Evolutionary conservation across 1,140 invertebrate genomes (phyloP).

Genomic region (Tetragnatha versicolor): DNA sequence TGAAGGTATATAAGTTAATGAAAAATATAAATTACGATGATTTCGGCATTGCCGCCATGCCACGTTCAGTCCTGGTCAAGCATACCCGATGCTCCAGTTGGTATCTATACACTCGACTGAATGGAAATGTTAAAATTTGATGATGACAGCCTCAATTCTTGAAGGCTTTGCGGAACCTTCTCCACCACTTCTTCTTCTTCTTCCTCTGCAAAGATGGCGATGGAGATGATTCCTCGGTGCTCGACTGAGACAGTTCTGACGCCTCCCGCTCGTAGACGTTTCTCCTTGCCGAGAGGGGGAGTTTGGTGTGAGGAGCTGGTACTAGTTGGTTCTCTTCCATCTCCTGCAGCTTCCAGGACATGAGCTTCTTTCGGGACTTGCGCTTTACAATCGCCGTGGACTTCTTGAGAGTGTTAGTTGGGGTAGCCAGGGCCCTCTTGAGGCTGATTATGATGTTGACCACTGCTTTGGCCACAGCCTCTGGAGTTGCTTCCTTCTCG

Average conservation of each 20-base stretch:
- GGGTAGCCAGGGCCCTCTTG: constrained; percentile 55
- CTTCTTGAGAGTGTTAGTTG: constrained; percentile 48
- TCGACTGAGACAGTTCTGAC: constrained; percentile 35
- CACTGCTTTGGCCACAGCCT: constrained; percentile 60
- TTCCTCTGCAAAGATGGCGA: too few relatives aligned
- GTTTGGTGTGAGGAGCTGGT: background rate
- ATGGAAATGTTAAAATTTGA: too few relatives aligned
- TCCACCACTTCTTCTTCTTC: constrained; percentile 28
- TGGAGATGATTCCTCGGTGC: constrained; percentile 13
- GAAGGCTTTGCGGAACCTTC: constrained; percentile 21
- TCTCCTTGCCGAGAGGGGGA: background rate
- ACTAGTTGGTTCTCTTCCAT: constrained; percentile 4
- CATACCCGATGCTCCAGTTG: too few relatives aligned
- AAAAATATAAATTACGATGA: too few relatives aligned
- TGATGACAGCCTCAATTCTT: constrained; percentile 16
- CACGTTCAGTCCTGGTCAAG: too few relatives aligned
- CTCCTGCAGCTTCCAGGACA: background rate
- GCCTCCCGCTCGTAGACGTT: constrained; percentile 18
- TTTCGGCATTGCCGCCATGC: too few relatives aligned
- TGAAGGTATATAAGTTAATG: too few relatives aligned
- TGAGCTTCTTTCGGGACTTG: constrained; percentile 37
- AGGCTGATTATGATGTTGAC: constrained; percentile 59
- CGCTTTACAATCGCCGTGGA: constrained; percentile 6
- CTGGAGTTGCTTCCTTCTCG: constrained; percentile 57
- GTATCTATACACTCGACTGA: too few relatives aligned